Evolutionary conservation across 2,888 invertebrate genomes (phyloP).

Genomic region (Campaea margaritaria): DNA sequence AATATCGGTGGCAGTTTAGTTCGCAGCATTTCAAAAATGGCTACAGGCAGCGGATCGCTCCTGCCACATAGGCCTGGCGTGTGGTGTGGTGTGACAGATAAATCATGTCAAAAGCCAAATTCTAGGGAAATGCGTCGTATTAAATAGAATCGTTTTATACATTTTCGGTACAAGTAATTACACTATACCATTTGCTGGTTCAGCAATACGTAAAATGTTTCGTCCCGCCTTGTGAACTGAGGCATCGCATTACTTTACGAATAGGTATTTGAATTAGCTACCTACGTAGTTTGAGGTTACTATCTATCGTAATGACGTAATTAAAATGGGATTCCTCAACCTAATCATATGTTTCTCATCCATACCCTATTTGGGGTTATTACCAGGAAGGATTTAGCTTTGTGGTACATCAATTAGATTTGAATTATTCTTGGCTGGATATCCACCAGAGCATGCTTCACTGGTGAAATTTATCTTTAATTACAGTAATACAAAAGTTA

Average conservation of each 20-base stretch:
- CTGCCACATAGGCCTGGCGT: slow-evolving; percentile 82
- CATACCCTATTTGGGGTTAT: background rate
- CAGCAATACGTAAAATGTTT: slow-evolving; percentile 14
- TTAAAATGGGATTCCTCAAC: slow-evolving; percentile 47
- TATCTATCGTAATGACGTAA: slow-evolving; percentile 63
- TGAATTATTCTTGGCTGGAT: slow-evolving; percentile 16
- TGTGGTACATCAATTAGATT: slow-evolving; percentile 17
- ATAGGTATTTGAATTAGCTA: slow-evolving; percentile 23
- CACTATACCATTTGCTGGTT: slow-evolving; percentile 8
- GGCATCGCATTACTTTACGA: slow-evolving; percentile 6
- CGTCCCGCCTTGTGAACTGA: slow-evolving; percentile 19
- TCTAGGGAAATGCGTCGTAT: slow-evolving; percentile 70
- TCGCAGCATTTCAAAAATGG: slow-evolving; percentile 75
- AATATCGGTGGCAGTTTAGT: slow-evolving; percentile 67
- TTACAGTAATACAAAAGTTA: too few relatives aligned
- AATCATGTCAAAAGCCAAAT: slow-evolving; percentile 73
- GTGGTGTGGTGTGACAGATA: slow-evolving; percentile 78
- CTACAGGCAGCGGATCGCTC: slow-evolving; percentile 66
- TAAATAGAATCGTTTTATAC: slow-evolving; percentile 42
- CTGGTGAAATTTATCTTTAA: slow-evolving; percentile 1
- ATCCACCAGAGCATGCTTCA: slow-evolving; percentile 21
- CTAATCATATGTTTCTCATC: slow-evolving; percentile 30
- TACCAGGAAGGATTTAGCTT: slow-evolving; percentile 2
- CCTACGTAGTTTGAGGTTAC: slow-evolving; percentile 68
- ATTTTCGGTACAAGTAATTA: slow-evolving; percentile 23